Percentiles rank a stretch among this genome's conserved stretches.
Conservation (phyloP, 2,888 invertebrate species). For the Pollenia angustigena region DNA sequence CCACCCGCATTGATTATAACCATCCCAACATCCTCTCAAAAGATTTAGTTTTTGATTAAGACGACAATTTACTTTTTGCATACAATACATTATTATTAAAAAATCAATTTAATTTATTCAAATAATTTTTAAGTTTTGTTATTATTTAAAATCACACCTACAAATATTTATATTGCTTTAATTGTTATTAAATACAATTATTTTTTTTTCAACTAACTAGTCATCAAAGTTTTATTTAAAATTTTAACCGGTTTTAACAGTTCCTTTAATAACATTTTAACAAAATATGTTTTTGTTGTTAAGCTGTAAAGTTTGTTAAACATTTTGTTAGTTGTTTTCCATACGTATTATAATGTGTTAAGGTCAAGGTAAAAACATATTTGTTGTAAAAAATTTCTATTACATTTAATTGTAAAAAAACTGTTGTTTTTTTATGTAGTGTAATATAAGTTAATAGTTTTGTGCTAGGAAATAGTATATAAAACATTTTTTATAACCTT, state of each 20-base stretch:
- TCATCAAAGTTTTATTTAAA: neutral
- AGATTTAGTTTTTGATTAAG: no score
- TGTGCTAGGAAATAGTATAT: slow-evolving; percentile 52
- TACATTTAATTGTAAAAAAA: slow-evolving; percentile 72
- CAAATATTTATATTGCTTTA: slow-evolving; percentile 16
- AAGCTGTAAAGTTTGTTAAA: slow-evolving; percentile 41
- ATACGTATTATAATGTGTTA: slow-evolving; percentile 78
- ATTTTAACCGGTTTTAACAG: slow-evolving; percentile 46
- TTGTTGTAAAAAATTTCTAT: slow-evolving; percentile 76
- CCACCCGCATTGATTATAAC: no score
- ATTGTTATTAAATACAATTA: slow-evolving; percentile 27
- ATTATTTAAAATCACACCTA: slow-evolving; percentile 41
- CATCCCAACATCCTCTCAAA: no score
- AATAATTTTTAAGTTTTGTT: no score
- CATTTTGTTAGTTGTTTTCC: slow-evolving; percentile 27
- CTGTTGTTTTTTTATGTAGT: slow-evolving; percentile 10
- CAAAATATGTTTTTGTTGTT: slow-evolving; percentile 14
- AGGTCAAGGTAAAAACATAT: slow-evolving; percentile 79
- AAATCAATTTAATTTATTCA: no score
- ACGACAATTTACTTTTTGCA: no score
- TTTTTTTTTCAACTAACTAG: slow-evolving; percentile 19
- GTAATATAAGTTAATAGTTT: slow-evolving; percentile 19
- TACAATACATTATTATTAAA: no score
- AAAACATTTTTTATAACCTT: slow-evolving; percentile 68
- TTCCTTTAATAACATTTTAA: slow-evolving; percentile 48